phyloP scores from a whole-genome alignment of 2,113 vertebrate genomes.

The Ophthalmolycus amberensis region DNA sequence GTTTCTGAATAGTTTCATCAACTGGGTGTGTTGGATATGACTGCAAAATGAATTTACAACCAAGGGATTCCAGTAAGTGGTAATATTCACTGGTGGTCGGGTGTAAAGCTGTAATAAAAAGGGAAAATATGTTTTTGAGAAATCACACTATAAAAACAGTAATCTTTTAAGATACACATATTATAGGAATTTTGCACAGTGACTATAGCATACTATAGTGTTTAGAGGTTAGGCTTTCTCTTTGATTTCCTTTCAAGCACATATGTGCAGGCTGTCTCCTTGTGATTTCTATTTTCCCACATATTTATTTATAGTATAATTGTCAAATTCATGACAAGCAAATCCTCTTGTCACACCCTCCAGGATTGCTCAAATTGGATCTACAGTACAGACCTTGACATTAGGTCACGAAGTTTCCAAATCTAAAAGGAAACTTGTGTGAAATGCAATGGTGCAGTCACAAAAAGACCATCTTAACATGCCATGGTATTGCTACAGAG shows the following conservation, averaged over 20 bases:
- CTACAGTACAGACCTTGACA: not conserved
- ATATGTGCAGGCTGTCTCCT: not conserved
- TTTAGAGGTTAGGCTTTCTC: not conserved
- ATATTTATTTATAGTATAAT: not conserved
- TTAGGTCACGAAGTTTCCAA: not conserved
- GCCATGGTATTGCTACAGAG: not conserved
- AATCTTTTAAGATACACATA: not conserved
- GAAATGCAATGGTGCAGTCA: not conserved
- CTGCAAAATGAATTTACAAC: constrained; percentile 22
- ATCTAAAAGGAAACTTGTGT: not conserved
- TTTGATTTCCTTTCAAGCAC: constrained; percentile 7
- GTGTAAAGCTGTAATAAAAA: not conserved
- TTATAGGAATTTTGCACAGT: not conserved
- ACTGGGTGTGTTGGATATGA: not conserved
- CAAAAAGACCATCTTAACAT: not conserved
- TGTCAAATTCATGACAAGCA: not conserved
- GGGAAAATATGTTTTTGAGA: not conserved
- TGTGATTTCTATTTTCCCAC: constrained; percentile 17
- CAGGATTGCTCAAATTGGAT: not conserved
- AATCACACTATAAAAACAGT: not conserved
- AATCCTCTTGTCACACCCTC: not conserved
- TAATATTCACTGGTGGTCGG: not conserved
- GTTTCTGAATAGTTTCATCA: constrained; percentile 5
- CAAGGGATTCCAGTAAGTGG: not conserved
- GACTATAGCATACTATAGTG: not conserved